Base-by-base conservation (phyloP, 2,888 invertebrate genomes). In the Drosophila maculinotata region DNA sequence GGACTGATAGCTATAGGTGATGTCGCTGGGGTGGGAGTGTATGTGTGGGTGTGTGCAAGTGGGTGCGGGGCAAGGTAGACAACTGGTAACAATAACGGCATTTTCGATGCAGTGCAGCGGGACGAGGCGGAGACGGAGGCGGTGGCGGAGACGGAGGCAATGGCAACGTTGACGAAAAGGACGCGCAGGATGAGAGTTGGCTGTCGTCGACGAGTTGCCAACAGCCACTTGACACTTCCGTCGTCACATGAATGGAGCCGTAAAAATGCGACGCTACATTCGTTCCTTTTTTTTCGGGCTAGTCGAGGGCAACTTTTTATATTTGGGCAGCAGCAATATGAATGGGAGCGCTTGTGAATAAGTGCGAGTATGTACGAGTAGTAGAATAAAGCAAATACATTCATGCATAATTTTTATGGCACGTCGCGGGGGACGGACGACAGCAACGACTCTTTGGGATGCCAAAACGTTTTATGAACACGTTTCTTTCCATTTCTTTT, bases 201-300 rank as follows among this genome's bases (percentile, higher is more conserved):
- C 69, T 85, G 82, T 87, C 85, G 85, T 68, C 85, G 82, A 79
- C 77, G 87, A 83, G 85, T 83, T 87, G 83, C 83, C 87, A 82
- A 83, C 87, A 83, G 83, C 87, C 83, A 83, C 83, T 87, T 83
- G 83, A 83, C 83, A 83, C 83, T 83, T 83, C 87, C 83, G 87
- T 79, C 88, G 86, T 87, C 87, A 81, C 87, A 79, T 83, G 86
- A 83, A 83, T 83, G 83, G 82, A 81, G 84, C 87, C 87, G 87
- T 87, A 83, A 85, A 83, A 85, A 87, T 87, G 85, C 75, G 87
- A 85, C 86, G 85, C 77, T 81, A 82, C 70, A 69, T 67, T 63
- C 67, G 69, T 60, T 79, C 33, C 28, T 53, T 57, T 73, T 73
- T 72, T 84, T 74, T 63, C 36, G 68, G 71, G 78, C 75, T 57